A percentile compares a stretch with the other conserved stretches of the same genome.
Evolutionary conservation across 2,797 vertebrate species (phyloP).

Genomic region (Zalophus californianus): DNA sequence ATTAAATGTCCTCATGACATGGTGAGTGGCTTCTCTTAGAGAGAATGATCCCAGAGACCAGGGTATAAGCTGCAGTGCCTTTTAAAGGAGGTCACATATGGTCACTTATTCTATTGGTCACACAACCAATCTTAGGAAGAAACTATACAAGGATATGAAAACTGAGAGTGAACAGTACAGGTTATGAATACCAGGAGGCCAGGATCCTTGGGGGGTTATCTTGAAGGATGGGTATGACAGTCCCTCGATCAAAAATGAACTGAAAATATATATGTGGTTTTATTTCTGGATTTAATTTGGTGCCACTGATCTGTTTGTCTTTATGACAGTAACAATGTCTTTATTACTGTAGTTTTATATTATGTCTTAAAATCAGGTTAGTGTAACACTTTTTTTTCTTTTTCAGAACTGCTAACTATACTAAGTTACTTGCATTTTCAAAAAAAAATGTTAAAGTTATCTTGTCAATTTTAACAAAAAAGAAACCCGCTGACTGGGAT

Average conservation of each 20-base stretch:
- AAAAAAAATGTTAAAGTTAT: not conserved
- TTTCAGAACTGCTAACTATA: not conserved
- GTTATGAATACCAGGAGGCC: not conserved
- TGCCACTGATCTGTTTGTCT: not conserved
- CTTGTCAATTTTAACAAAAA: slow-evolving; percentile 16
- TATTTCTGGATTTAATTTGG: not conserved
- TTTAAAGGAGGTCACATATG: not conserved
- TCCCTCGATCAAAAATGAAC: slow-evolving; percentile 21
- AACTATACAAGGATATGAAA: not conserved
- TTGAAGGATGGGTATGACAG: not conserved
- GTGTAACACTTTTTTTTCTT: slow-evolving; percentile 17
- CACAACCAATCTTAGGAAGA: not conserved
- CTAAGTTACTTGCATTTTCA: not conserved
- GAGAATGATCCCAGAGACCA: not conserved
- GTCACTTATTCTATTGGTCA: not conserved
- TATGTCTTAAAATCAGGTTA: not conserved
- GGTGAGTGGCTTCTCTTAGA: not conserved
- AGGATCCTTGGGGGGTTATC: not conserved
- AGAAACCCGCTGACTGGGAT: not conserved
- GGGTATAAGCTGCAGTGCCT: not conserved
- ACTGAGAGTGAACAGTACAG: not conserved
- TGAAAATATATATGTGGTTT: not conserved
- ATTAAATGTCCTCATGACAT: not conserved
- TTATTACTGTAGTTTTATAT: not conserved
- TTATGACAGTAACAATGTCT: not conserved